phyloP scores from a whole-genome alignment of 2,113 vertebrate species.

The Oncorhynchus clarkii region DNA sequence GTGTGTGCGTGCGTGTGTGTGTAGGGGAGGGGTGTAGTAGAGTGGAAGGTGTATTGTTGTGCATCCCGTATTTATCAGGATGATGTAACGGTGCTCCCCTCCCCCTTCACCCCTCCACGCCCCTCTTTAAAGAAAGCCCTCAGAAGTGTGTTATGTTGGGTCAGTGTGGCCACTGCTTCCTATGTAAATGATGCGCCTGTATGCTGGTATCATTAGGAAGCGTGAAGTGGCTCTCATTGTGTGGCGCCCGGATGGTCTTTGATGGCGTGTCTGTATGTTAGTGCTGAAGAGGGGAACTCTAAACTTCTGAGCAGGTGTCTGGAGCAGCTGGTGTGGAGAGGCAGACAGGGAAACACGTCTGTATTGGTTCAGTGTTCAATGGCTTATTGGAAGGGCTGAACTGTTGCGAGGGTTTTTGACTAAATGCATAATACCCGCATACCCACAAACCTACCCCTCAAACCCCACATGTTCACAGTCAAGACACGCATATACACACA shows the following conservation, averaged over 20 bases:
- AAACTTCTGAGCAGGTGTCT: conserved; percentile 66
- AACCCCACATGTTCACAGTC: conserved; percentile 30
- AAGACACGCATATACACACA: background rate
- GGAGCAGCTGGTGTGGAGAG: conserved; percentile 62
- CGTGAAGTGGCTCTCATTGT: conserved; percentile 70
- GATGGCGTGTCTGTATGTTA: conserved; percentile 52
- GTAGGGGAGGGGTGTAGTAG: background rate
- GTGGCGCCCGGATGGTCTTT: conserved; percentile 60
- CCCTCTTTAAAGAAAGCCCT: no score
- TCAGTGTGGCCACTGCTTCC: conserved; percentile 23
- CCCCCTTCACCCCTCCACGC: background rate
- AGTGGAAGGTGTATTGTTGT: conserved; percentile 20
- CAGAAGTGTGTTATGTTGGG: background rate
- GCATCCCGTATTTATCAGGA: conserved; percentile 32
- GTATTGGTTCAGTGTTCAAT: conserved; percentile 57
- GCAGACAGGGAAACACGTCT: conserved; percentile 54
- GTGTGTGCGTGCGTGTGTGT: conserved; percentile 35
- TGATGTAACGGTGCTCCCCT: conserved; percentile 41
- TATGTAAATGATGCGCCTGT: conserved; percentile 56
- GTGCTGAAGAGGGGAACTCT: conserved; percentile 56
- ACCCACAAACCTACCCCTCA: conserved; percentile 44
- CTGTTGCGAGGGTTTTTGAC: conserved; percentile 45
- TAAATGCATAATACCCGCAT: conserved; percentile 60
- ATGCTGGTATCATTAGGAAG: conserved; percentile 68
- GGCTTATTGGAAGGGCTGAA: conserved; percentile 52